These are phyloP conservation scores for Antechinus stuartii DNA, from an alignment of 2,113 vertebrate genomes.

Conservation along the genomic window DNA sequence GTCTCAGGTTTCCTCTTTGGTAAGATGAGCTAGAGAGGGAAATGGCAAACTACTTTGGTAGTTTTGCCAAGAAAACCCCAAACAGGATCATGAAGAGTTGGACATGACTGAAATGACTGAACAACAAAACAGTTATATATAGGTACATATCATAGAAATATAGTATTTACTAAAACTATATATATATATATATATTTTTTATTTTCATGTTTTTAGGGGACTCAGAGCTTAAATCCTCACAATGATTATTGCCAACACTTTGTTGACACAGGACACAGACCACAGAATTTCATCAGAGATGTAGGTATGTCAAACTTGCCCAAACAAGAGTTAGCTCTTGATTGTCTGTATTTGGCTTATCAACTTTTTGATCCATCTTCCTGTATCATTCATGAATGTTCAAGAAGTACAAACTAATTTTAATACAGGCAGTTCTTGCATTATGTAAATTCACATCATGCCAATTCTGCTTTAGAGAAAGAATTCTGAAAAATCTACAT, in stretches of 20 bases:
- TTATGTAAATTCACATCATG: background rate
- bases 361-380: constrained; percentile 17
- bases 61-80: background rate
- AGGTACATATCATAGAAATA: background rate
- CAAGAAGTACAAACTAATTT: background rate
- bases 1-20: background rate
- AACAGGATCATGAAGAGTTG: too few species aligned
- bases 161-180: background rate
- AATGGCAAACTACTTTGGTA: background rate
- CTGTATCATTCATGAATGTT: background rate
- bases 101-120: too few species aligned
- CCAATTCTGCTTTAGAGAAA: background rate
- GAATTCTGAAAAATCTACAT: too few species aligned
- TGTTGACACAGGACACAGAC: constrained; percentile 97
- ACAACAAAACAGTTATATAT: background rate
- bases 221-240: constrained; percentile 98
- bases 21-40: background rate
- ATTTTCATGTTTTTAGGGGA: constrained; percentile 88
- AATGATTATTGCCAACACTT: constrained; percentile 99
- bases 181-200: background rate
- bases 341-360: constrained; percentile 17
- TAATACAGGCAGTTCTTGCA: background rate
- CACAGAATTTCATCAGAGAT: constrained; percentile 99
- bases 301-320: constrained; percentile 90
- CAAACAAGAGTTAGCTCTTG: background rate